Percentiles rank a stretch among this genome's conserved stretches.
Conservation (phyloP, 2,113 vertebrate species). For the Peromyscus polionotus region DNA sequence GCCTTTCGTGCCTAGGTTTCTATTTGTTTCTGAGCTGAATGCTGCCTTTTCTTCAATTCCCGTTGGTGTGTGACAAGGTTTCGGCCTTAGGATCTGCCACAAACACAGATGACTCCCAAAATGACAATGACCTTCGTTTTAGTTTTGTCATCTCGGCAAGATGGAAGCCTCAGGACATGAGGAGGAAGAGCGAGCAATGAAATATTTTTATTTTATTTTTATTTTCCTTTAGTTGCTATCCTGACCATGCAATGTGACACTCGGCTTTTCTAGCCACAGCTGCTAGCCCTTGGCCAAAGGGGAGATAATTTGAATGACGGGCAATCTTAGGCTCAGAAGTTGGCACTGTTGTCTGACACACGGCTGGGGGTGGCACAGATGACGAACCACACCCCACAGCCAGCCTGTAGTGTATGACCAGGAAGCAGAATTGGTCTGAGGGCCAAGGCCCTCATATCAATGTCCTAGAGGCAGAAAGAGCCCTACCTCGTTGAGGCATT, state of each 20-base stretch:
- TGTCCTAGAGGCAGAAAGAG: not conserved
- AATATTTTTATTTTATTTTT: not conserved
- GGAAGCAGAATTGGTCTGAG: not conserved
- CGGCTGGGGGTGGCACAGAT: accelerated
- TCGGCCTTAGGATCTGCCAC: not conserved
- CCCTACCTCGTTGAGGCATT: not conserved
- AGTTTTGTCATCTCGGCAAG: not conserved
- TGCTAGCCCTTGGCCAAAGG: not conserved
- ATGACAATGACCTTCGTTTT: not conserved
- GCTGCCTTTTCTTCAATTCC: not conserved
- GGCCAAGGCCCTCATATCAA: not conserved
- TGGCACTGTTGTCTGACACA: not conserved
- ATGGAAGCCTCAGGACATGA: not conserved
- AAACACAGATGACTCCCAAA: not conserved
- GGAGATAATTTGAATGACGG: not conserved
- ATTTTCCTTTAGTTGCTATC: not conserved
- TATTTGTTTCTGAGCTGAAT: not conserved
- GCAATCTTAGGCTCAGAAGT: not conserved
- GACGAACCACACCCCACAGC: not conserved
- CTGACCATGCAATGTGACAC: not conserved
- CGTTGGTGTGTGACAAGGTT: not conserved
- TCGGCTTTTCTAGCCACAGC: not conserved
- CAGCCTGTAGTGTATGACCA: too few relatives aligned
- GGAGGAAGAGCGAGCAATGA: not conserved
- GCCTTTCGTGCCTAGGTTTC: not conserved